Evolutionary conservation across 1,140 invertebrate genomes (phyloP).

Genomic region (Aleiodes sp.): DNA sequence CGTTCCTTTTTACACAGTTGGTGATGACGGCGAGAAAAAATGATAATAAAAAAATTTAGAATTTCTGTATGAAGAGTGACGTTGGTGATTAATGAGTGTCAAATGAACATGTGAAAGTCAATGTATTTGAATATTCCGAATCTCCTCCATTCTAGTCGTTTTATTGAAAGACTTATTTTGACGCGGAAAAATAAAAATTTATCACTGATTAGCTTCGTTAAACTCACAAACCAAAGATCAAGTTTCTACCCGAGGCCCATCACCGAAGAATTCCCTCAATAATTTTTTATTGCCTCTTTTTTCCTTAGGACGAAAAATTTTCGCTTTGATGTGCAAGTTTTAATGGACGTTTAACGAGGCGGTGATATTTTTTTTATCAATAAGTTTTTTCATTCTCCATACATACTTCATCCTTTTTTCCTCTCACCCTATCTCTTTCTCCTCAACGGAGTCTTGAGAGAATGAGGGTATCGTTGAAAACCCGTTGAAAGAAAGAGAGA

Average conservation of each 20-base stretch:
- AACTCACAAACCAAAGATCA: constrained; percentile 9
- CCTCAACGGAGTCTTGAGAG: background rate
- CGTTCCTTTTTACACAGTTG: too few relatives aligned
- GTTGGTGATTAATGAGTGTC: too few relatives aligned
- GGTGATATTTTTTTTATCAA: background rate
- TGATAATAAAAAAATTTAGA: too few relatives aligned
- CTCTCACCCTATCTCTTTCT: too few relatives aligned
- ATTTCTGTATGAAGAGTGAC: too few relatives aligned
- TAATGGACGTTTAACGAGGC: constrained; percentile 10
- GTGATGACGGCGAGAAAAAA: too few relatives aligned
- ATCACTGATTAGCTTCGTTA: constrained; percentile 31
- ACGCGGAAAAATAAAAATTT: constrained; percentile 18
- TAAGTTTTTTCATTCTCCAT: background rate
- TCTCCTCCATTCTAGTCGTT: too few relatives aligned
- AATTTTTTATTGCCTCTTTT: background rate
- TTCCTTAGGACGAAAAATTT: background rate
- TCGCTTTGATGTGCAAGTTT: constrained; percentile 6
- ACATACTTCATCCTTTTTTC: background rate
- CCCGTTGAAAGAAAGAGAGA: too few relatives aligned
- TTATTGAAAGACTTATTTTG: too few relatives aligned
- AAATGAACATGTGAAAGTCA: too few relatives aligned
- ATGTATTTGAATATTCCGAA: too few relatives aligned
- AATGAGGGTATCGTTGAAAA: too few relatives aligned
- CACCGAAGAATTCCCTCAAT: background rate
- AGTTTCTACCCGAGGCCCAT: constrained; percentile 11